Evolutionary conservation across 2,888 invertebrate species (phyloP).

Genomic region (Pegoplata infirma): DNA sequence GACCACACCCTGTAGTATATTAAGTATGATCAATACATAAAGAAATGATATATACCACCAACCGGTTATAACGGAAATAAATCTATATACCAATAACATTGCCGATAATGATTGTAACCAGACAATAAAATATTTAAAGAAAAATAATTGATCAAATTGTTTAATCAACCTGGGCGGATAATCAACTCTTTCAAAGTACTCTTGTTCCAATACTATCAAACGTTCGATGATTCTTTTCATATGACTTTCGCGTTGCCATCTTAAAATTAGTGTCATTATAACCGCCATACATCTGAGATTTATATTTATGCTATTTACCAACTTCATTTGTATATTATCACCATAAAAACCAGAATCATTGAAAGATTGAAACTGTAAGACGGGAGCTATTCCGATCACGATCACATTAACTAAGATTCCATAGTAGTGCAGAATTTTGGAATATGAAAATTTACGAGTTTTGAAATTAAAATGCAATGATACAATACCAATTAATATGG

Average conservation of each 20-base stretch:
- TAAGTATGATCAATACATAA: neutral
- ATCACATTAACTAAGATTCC: neutral
- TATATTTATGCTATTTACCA: constrained; percentile 37
- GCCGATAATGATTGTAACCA: neutral
- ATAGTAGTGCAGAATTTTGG: neutral
- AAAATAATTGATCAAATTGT: constrained; percentile 6
- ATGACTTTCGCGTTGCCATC: constrained; percentile 14
- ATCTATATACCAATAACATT: neutral
- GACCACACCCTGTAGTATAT: constrained; percentile 34
- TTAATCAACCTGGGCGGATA: constrained; percentile 1
- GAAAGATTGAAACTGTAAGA: neutral
- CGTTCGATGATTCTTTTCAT: constrained; percentile 19
- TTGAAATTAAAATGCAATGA: constrained; percentile 42
- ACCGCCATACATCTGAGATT: constrained; percentile 8
- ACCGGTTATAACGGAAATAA: neutral
- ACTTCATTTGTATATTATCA: constrained; percentile 45
- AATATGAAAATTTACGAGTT: neutral
- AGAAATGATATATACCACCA: constrained; percentile 40
- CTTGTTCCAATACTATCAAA: constrained; percentile 31
- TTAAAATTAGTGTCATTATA: neutral
- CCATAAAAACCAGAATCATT: constrained; percentile 5
- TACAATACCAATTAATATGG: constrained; percentile 25
- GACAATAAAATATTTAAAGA: constrained; percentile 14
- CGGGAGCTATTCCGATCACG: neutral
- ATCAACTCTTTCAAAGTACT: constrained; percentile 28